Evolutionary conservation across 2,797 vertebrate genomes (phyloP), one percentile per base, ranked within the genome.

Genomic region (Prunella strophiata): DNA sequence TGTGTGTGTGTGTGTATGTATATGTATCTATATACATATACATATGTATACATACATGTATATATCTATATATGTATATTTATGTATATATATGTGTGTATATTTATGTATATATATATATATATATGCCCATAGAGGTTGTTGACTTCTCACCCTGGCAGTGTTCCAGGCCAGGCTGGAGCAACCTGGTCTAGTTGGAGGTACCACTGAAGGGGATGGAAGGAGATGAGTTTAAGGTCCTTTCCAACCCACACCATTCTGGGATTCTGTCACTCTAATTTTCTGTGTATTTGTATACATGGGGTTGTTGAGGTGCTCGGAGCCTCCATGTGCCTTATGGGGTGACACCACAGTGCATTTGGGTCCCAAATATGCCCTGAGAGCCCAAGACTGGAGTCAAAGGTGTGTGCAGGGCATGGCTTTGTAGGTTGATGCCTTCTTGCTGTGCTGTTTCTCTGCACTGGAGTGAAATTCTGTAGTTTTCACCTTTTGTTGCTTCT

Each of bases 321-420:
- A 72, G 25, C 11, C 42, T 34, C 13, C 0, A 0, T 11, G 52
- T 42, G 47, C 42, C 12, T 0, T 18, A 3, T 5, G 52, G 43
- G 21, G 32, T 29, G 10, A 36, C 42, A 40, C 2, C 40, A n/a
- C 4, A 1, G 22, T 26, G 9, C 0, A 0, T 67, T 34, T 43
- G 14, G 4, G 10, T 66, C 57, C 52, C 16, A 47, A 25, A 9
- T 0, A 0, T 47, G 43, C 47, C 23, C 34, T 8, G 13, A 38
- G 51, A 91, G 7, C 51, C 8, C 68, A 9, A 34, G 48, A 34
- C 5, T 13, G 6, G 47, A 19, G 72, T 21, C 5, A 0, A 11
- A 54, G 65, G 21, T 15, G 1, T 48, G 40, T 30, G 57, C 17
- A 52, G 66, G 34, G 19, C 22, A 1, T 5, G 50, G 34, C 5